Evolutionary conservation across 2,113 vertebrate genomes (phyloP).

Genomic region (Prolemur simus): DNA sequence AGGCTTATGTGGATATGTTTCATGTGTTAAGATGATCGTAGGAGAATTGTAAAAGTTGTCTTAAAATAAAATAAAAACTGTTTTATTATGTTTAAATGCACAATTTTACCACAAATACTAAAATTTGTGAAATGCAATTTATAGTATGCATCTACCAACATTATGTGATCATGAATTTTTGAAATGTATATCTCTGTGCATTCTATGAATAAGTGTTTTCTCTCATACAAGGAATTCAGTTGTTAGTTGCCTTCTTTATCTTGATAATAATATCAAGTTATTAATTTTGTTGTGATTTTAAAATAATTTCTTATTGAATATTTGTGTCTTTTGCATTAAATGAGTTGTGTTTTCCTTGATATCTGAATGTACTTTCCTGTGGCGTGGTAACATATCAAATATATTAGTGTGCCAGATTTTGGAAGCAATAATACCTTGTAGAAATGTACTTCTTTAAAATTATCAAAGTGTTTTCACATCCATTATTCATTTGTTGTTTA

Average conservation of each 20-base stretch:
- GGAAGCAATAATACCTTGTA: neutral
- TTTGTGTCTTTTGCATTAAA: neutral
- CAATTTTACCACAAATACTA: neutral
- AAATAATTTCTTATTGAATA: conserved; percentile 3
- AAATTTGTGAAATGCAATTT: conserved; percentile 22
- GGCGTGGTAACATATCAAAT: neutral
- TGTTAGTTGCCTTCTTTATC: neutral
- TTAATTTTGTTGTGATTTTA: conserved; percentile 6
- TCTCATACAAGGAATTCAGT: neutral
- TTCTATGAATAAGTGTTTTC: neutral
- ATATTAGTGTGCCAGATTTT: neutral
- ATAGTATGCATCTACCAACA: neutral
- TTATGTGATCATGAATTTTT: neutral
- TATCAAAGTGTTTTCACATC: neutral
- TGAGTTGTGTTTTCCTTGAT: conserved; percentile 11
- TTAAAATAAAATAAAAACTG: neutral
- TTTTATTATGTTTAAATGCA: neutral
- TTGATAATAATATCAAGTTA: neutral
- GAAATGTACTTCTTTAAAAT: conserved; percentile 15
- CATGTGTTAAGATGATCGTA: conserved; percentile 1
- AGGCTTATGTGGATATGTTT: neutral
- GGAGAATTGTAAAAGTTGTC: neutral
- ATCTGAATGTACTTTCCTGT: neutral
- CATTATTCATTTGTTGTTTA: conserved; percentile 38
- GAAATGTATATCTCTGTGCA: neutral